Conservation (phyloP, 2,888 invertebrate genomes). For the Epinotia demarniana region DNA sequence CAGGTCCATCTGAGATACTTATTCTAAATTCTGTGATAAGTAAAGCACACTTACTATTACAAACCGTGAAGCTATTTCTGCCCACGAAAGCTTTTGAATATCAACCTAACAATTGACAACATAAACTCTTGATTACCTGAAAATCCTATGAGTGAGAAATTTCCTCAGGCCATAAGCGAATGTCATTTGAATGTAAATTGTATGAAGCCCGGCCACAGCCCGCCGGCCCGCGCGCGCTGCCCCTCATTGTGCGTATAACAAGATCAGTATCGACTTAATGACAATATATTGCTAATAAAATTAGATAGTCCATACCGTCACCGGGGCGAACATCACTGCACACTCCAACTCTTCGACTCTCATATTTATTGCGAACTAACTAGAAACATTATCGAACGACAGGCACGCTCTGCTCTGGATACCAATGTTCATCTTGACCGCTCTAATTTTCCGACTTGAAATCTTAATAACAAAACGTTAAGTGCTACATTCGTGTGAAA, state of each 20-base stretch:
- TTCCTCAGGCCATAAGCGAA: conserved; percentile 75
- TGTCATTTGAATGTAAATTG: conserved; percentile 84
- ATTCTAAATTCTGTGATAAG: conserved; percentile 37
- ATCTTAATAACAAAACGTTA: conserved; percentile 66
- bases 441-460: conserved; percentile 60
- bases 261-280: conserved; percentile 85
- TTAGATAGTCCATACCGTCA: conserved; percentile 83
- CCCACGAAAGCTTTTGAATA: conserved; percentile 41
- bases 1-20: conserved; percentile 20
- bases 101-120: conserved; percentile 61
- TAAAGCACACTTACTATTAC: conserved; percentile 36
- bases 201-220: conserved; percentile 66
- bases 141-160: conserved; percentile 83
- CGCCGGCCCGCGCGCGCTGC: conserved; percentile 61
- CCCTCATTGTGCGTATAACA: conserved; percentile 84
- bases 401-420: conserved; percentile 68
- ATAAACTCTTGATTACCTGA: conserved; percentile 80
- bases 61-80: conserved; percentile 41
- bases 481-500: conserved; percentile 60
- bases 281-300: conserved; percentile 85
- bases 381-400: conserved; percentile 82
- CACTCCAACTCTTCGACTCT: conserved; percentile 69
- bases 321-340: conserved; percentile 73
- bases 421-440: conserved; percentile 62
- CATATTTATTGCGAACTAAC: conserved; percentile 81